These are phyloP conservation scores for Nematostella vectensis DNA, from an alignment of 92 coral and sea anemone genomes.

Conservation along the genomic window DNA sequence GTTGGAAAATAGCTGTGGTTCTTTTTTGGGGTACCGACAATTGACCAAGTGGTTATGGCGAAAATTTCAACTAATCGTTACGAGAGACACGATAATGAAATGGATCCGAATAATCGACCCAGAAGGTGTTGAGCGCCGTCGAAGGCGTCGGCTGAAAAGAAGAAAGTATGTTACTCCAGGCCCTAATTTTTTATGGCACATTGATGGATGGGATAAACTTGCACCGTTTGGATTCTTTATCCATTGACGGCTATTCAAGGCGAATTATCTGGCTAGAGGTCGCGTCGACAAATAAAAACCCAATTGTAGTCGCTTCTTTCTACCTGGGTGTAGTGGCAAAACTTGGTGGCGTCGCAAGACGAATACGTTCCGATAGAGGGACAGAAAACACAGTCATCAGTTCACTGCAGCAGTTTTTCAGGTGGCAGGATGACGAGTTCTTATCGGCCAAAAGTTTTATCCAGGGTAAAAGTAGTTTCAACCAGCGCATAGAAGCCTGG, in stretches of 20 bases:
- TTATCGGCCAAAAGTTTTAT: conserved; percentile 28
- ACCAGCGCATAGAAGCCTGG: conserved; percentile 43
- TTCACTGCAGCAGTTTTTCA: conserved; percentile 23
- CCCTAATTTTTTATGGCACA: conserved; percentile 31
- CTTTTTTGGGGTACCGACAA: conserved; percentile 36
- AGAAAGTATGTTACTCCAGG: conserved; percentile 27
- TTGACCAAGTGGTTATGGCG: conserved; percentile 23
- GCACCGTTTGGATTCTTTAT: conserved; percentile 14
- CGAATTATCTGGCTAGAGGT: conserved; percentile 29
- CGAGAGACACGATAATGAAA: conserved; percentile 37
- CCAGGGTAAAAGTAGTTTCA: conserved; percentile 30
- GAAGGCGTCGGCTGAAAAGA: conserved; percentile 19
- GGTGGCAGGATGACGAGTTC: conserved; percentile 27
- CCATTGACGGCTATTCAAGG: conserved; percentile 39
- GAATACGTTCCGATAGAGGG: conserved; percentile 26
- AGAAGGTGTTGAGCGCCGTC: conserved; percentile 34
- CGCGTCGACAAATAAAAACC: conserved; percentile 19
- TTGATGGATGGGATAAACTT: conserved; percentile 39
- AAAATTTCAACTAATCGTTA: conserved; percentile 25
- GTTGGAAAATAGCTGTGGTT: conserved; percentile 20
- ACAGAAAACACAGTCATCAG: conserved; percentile 28
- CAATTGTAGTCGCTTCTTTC: conserved; percentile 13
- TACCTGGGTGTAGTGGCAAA: conserved; percentile 8
- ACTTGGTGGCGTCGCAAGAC: conserved; percentile 23
- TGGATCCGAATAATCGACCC: conserved; percentile 33